These are phyloP conservation scores for Phenacoccus solenopsis DNA, from an alignment of 1,140 invertebrate species.

Conservation along the genomic window DNA sequence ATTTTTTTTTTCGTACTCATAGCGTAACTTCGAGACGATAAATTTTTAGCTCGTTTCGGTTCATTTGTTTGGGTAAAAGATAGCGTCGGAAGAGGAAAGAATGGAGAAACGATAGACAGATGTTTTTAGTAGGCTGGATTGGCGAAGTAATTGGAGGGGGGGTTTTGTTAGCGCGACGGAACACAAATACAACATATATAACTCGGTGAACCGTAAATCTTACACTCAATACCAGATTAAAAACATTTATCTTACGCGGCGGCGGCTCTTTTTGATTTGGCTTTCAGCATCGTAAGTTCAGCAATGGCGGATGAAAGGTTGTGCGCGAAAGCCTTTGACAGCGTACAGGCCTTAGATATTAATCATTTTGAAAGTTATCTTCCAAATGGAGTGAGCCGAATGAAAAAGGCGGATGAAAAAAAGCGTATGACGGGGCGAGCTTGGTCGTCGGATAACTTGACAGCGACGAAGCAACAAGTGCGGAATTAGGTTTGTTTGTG, in stretches of 20 bases:
- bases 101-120: neutral
- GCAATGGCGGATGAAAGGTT: neutral
- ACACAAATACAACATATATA: neutral
- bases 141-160: too few species aligned
- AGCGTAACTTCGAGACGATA: too few species aligned
- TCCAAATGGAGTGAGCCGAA: neutral
- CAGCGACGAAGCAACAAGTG: neutral
- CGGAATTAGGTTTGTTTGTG: neutral
- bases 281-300: neutral
- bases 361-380: slow-evolving; percentile 16
- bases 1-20: too few species aligned
- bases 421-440: neutral
- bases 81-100: neutral
- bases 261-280: neutral
- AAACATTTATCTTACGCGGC: slow-evolving; percentile 5
- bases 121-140: neutral
- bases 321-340: neutral
- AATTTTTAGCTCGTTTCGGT: neutral
- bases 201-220: slow-evolving; percentile 13
- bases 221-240: slow-evolving; percentile 18
- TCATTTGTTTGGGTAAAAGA: neutral
- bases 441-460: neutral
- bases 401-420: neutral
- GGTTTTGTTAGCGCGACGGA: too few species aligned
- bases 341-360: neutral